phyloP scores from a whole-genome alignment of 23 tunicate genomes.

The Styela plicata region DNA sequence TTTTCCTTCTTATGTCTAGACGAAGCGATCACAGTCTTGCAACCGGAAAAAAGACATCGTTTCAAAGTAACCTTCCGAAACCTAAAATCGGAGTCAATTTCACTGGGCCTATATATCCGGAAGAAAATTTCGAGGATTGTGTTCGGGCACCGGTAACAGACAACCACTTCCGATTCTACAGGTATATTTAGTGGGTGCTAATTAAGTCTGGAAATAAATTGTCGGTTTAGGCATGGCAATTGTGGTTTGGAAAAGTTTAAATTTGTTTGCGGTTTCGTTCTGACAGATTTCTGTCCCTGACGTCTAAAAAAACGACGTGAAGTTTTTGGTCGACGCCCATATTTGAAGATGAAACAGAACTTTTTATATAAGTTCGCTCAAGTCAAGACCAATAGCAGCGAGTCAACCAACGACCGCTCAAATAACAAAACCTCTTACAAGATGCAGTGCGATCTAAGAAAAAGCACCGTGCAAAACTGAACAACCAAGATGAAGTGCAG shows the following conservation, averaged over 20 bases:
- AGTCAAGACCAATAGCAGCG: no score
- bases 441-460: no score
- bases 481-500: no score
- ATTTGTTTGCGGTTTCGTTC: no score
- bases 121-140: constrained; percentile 38
- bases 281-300: no score
- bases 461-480: no score
- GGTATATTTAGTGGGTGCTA: constrained; percentile 17
- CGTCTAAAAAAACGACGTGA: no score
- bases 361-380: no score
- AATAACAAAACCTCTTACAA: no score
- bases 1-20: constrained; percentile 15
- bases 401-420: no score
- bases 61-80: constrained; percentile 44
- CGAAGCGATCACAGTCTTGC: constrained; percentile 20
- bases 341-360: no score
- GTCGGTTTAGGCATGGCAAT: background rate
- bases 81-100: constrained; percentile 12
- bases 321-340: no score
- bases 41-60: constrained; percentile 26
- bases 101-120: constrained; percentile 62
- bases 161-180: constrained; percentile 75
- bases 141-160: constrained; percentile 49
- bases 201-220: background rate
- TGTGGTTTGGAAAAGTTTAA: background rate